Base-by-base conservation (phyloP, 1,140 invertebrate genomes). In the Bombus terrestris region DNA sequence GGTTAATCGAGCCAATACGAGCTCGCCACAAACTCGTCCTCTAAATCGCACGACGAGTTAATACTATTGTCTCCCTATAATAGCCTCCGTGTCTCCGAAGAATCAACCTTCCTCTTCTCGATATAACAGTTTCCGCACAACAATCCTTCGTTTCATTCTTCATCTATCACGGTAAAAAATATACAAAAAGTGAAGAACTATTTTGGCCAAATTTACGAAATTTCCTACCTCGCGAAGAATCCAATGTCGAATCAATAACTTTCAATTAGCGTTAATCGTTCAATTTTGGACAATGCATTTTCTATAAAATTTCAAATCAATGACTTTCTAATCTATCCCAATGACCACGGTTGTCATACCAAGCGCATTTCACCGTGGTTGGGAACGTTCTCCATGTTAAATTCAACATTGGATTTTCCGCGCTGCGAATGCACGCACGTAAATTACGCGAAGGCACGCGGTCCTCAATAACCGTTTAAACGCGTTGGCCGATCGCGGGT, bases 51-150 rank as follows among this genome's bases (percentile, higher is more conserved):
- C 73, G 79, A 88, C 57, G 73, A 76, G 77, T 91, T 91, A 91
- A 92, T 85, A 90, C 90, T 92, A 92, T 91, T 89, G 86, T 91
- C 86, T 91, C 82, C 73, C 32, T 64, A 72, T 86, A 91, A 62
- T 90, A 91, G 89, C 83, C 89, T 91, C 84, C 83, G 72, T 88
- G 59, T 84, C 57, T 68, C 69, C 41, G 68, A 83, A 87, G 75
- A 78, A 78, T 39, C 62, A 62, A 5, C 0, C 25, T 43, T 47
- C 6, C 18, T 81, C 32, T 28, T 35, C 25, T 22, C n/a, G 72
- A 3, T 68, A 41, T 74, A 85, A 85, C 83, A 81, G 53, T 75
- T 37, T 80, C 25, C 35, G 25, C 66, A 28, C 15, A 35, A 86
- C 85, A 41, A 35, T 47, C 59, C 75, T 69, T 9, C 15, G 10